Evolutionary conservation across 2,113 vertebrate genomes (phyloP).

Genomic region (Gadus chalcogrammus): DNA sequence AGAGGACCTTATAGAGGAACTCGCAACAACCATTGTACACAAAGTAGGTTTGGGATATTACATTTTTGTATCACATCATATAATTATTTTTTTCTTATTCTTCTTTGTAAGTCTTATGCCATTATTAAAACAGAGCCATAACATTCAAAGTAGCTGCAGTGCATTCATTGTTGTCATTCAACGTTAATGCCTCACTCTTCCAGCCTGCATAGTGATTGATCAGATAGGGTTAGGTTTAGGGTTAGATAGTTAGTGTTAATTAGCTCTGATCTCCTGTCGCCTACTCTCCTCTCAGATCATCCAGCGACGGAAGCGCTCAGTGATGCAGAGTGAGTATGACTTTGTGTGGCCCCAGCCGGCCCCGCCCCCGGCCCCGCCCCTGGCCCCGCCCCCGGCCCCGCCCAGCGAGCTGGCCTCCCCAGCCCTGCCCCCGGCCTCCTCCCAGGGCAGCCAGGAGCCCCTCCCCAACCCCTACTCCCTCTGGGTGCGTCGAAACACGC

Average conservation of each 20-base stretch:
- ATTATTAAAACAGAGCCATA: not conserved
- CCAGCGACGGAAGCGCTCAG: conserved; percentile 83
- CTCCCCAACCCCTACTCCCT: conserved; percentile 67
- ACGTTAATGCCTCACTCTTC: not conserved
- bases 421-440: conserved; percentile 64
- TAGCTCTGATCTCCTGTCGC: too few relatives aligned
- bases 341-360: conserved; percentile 74
- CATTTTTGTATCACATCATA: not conserved
- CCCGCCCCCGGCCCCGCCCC: conserved; percentile 61
- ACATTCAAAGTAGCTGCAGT: not conserved
- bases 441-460: conserved; percentile 50
- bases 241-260: too few relatives aligned
- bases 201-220: too few relatives aligned
- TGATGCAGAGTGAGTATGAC: conserved; percentile 77
- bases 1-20: conserved; percentile 94
- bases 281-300: conserved; percentile 78
- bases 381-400: conserved; percentile 65
- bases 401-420: conserved; percentile 62
- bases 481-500: conserved; percentile 77
- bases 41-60: conserved; percentile 75
- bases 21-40: conserved; percentile 91
- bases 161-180: not conserved
- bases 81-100: not conserved
- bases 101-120: not conserved
- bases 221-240: too few relatives aligned